These are phyloP conservation scores for Corythornis cristatus DNA, from an alignment of 2,113 vertebrate genomes.

Conservation along the genomic window DNA sequence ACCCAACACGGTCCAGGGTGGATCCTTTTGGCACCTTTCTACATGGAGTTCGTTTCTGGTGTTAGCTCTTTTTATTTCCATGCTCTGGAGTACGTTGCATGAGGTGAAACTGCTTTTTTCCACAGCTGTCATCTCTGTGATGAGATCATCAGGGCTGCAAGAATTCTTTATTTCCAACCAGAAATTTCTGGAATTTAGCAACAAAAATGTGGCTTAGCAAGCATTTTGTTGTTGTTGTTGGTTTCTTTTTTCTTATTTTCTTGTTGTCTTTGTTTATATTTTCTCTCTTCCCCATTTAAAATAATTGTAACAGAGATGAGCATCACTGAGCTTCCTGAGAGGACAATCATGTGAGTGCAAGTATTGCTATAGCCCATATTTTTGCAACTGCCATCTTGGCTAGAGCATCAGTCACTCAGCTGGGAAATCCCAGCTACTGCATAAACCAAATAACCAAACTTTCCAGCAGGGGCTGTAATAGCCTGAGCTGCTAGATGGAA, in stretches of 20 bases:
- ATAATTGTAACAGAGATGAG: not conserved
- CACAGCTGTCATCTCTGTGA: not conserved
- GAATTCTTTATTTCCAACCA: not conserved
- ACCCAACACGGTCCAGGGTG: not conserved
- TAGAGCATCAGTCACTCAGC: not conserved
- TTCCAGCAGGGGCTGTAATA: not conserved
- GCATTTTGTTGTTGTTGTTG: not conserved
- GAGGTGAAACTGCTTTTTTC: not conserved
- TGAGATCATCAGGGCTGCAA: not conserved
- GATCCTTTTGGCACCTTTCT: not conserved
- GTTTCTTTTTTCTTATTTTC: accelerated
- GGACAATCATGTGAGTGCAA: not conserved
- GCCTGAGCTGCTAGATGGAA: not conserved
- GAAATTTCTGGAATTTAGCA: not conserved
- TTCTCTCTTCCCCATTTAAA: not conserved
- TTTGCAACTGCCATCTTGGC: not conserved
- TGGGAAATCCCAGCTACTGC: conserved; percentile 41
- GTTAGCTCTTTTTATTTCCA: not conserved
- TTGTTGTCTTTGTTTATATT: no score
- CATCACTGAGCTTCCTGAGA: not conserved
- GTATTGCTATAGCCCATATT: not conserved
- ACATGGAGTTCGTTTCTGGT: not conserved
- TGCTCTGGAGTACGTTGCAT: not conserved
- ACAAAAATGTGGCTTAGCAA: not conserved
- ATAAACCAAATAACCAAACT: conserved; percentile 30